phyloP scores from a whole-genome alignment of 2,888 invertebrate species.

The Eilema depressum region DNA sequence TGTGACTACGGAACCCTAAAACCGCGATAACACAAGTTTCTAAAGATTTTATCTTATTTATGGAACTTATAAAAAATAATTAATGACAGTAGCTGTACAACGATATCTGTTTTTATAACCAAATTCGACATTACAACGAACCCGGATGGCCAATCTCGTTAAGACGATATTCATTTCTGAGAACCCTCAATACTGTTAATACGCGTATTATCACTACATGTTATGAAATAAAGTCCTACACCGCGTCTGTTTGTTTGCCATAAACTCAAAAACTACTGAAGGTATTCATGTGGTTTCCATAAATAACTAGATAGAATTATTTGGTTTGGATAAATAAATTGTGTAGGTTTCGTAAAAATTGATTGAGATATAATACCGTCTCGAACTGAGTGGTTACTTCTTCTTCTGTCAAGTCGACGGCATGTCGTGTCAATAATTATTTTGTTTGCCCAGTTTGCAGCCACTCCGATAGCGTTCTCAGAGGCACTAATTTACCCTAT shows the following conservation, averaged over 20 bases:
- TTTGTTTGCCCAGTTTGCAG: too few species aligned
- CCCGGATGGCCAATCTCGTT: constrained; percentile 25
- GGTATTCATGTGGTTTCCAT: neutral
- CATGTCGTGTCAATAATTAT: too few species aligned
- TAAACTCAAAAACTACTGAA: neutral
- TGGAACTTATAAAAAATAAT: constrained; percentile 4
- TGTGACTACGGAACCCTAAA: neutral
- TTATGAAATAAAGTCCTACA: neutral
- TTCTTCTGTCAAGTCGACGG: too few species aligned
- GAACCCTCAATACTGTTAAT: constrained; percentile 36
- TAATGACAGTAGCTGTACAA: constrained; percentile 17
- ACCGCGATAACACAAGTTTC: neutral
- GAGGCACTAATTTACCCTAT: too few species aligned
- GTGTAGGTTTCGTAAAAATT: too few species aligned
- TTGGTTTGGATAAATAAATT: too few species aligned
- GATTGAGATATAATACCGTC: too few species aligned
- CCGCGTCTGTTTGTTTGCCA: neutral
- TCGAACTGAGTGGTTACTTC: too few species aligned
- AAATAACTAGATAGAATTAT: too few species aligned
- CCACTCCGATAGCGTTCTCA: too few species aligned
- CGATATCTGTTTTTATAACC: constrained; percentile 27
- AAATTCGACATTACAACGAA: constrained; percentile 30
- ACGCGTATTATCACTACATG: constrained; percentile 1
- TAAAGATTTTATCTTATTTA: constrained; percentile 2
- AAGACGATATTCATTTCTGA: constrained; percentile 29